These are phyloP conservation scores for Bellardia pandia DNA, from an alignment of 2,888 invertebrate genomes.

Conservation along the genomic window DNA sequence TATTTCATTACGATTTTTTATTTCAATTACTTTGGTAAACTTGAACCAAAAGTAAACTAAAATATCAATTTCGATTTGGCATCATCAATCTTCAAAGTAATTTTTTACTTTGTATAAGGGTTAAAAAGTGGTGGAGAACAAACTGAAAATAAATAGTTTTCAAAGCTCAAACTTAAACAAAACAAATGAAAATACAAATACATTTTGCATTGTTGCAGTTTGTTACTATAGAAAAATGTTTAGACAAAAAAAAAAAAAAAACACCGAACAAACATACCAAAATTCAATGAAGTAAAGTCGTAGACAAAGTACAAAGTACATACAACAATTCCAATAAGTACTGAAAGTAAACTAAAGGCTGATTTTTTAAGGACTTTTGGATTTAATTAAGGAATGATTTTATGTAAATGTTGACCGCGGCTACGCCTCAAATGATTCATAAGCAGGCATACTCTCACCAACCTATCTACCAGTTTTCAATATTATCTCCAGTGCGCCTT, in stretches of 20 bases:
- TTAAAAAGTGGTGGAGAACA: slow-evolving; percentile 16
- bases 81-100: slow-evolving; percentile 66
- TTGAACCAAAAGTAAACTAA: slow-evolving; percentile 61
- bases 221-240: background rate
- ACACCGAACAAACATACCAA: slow-evolving; percentile 1
- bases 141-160: slow-evolving; percentile 13
- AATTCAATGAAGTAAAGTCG: slow-evolving; percentile 7
- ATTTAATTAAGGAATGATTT: too few relatives aligned
- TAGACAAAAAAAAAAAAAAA: background rate
- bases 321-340: slow-evolving; percentile 16
- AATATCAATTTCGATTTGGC: slow-evolving; percentile 63
- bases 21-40: slow-evolving; percentile 62
- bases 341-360: background rate
- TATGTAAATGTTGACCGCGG: too few relatives aligned
- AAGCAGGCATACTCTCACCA: too few relatives aligned
- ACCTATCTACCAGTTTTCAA: too few relatives aligned
- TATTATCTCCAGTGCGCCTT: too few relatives aligned
- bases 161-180: slow-evolving; percentile 59
- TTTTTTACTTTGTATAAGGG: slow-evolving; percentile 23
- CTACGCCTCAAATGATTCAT: too few relatives aligned
- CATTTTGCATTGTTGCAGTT: slow-evolving; percentile 50
- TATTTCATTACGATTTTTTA: slow-evolving; percentile 11
- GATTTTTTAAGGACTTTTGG: too few relatives aligned
- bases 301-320: slow-evolving; percentile 27
- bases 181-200: slow-evolving; percentile 57